phyloP scores from a whole-genome alignment of 2,797 vertebrate species.

The Ctenosaura bakeri region DNA sequence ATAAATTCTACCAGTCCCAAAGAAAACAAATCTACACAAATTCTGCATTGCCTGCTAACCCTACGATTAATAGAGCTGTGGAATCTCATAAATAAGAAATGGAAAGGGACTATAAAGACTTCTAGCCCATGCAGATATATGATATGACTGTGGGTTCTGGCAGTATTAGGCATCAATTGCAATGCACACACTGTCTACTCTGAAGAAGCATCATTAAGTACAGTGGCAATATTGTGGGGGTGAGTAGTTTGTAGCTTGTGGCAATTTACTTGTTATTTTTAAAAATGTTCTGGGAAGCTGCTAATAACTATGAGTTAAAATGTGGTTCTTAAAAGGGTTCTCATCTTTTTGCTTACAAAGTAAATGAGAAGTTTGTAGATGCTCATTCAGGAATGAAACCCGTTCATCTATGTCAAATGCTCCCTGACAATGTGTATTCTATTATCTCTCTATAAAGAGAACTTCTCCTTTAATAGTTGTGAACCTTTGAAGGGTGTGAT shows the following conservation, averaged over 20 bases:
- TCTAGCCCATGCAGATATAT: conserved; percentile 47
- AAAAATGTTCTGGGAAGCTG: neutral
- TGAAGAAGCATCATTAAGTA: conserved; percentile 16
- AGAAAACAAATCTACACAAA: conserved; percentile 47
- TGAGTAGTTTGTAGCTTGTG: conserved; percentile 3
- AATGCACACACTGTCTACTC: neutral
- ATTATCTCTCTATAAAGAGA: neutral
- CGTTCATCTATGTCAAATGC: conserved; percentile 16
- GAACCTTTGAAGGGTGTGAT: neutral
- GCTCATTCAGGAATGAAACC: conserved; percentile 41
- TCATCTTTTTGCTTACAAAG: conserved; percentile 13
- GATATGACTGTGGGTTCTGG: conserved; percentile 34
- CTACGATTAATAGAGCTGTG: conserved; percentile 31
- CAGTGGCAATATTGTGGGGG: neutral
- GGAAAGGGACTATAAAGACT: conserved; percentile 44
- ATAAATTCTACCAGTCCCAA: conserved; percentile 37
- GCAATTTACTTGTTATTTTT: conserved; percentile 10
- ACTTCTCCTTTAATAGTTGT: neutral
- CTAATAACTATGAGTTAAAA: neutral
- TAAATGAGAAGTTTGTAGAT: neutral
- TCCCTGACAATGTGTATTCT: conserved; percentile 17
- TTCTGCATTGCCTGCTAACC: conserved; percentile 51
- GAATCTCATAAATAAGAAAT: conserved; percentile 54
- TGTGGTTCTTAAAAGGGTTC: neutral
- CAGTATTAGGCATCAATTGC: neutral